Evolutionary conservation across 1,140 invertebrate species (phyloP).

Genomic region (Andricus grossulariae): DNA sequence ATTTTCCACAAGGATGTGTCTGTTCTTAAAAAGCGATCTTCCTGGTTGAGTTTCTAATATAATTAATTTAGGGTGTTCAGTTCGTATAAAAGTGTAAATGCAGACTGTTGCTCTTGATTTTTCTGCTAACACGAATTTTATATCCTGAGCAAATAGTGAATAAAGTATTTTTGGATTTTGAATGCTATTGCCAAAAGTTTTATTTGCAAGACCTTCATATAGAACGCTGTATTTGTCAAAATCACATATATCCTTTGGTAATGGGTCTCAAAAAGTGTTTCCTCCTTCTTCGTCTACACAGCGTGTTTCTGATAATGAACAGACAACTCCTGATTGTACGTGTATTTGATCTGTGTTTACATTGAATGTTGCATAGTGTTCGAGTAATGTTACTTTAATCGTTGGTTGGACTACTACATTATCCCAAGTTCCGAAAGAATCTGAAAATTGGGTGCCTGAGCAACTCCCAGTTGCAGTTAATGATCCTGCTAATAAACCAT

Average conservation of each 20-base stretch:
- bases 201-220: constrained; percentile 41
- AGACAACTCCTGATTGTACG: constrained; percentile 34
- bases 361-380: constrained; percentile 27
- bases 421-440: constrained; percentile 45
- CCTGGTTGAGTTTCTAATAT: no score
- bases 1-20: no score
- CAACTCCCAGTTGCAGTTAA: constrained; percentile 4
- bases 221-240: not conserved
- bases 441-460: no score
- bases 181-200: not conserved
- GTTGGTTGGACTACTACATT: constrained; percentile 40
- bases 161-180: constrained; percentile 20
- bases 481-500: not conserved
- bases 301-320: no score
- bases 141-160: constrained; percentile 1
- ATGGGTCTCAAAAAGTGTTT: constrained; percentile 39
- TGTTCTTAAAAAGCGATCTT: no score
- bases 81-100: no score
- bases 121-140: constrained; percentile 36
- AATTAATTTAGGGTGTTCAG: no score
- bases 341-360: constrained; percentile 36
- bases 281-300: constrained; percentile 41
- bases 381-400: constrained; percentile 17
- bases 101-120: no score
- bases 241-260: constrained; percentile 25